A percentile compares a stretch with the other conserved stretches of the same genome.
Conservation (phyloP, 2,113 vertebrate genomes). For the Vulpes vulpes region DNA sequence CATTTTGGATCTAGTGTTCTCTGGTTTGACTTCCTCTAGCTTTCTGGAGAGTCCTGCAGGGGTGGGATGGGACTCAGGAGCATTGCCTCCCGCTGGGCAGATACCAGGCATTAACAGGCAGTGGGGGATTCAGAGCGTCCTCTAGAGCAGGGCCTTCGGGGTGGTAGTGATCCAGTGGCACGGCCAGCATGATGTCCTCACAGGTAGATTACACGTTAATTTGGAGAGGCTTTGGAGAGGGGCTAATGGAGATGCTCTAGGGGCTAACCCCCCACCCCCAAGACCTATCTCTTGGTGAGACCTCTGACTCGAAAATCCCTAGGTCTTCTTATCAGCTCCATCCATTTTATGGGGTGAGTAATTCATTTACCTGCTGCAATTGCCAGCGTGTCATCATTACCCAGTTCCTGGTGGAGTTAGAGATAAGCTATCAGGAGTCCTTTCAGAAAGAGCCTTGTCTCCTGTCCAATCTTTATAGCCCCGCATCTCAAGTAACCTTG, state of each 20-base stretch:
- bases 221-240: background rate
- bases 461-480: background rate
- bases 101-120: background rate
- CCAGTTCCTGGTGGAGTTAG: background rate
- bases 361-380: background rate
- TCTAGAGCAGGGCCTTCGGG: background rate
- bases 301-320: background rate
- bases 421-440: background rate
- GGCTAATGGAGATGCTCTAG: background rate
- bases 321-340: background rate
- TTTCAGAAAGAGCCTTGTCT: background rate
- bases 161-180: background rate
- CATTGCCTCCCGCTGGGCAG: no score
- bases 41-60: background rate
- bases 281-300: background rate
- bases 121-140: background rate
- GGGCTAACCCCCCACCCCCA: fast-evolving
- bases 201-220: background rate
- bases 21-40: background rate
- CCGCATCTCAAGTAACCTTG: background rate
- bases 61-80: background rate
- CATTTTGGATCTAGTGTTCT: background rate
- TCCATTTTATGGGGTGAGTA: background rate
- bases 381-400: background rate
- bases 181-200: background rate